phyloP scores from a whole-genome alignment of 1,140 invertebrate species.

The Bombus turneri region DNA sequence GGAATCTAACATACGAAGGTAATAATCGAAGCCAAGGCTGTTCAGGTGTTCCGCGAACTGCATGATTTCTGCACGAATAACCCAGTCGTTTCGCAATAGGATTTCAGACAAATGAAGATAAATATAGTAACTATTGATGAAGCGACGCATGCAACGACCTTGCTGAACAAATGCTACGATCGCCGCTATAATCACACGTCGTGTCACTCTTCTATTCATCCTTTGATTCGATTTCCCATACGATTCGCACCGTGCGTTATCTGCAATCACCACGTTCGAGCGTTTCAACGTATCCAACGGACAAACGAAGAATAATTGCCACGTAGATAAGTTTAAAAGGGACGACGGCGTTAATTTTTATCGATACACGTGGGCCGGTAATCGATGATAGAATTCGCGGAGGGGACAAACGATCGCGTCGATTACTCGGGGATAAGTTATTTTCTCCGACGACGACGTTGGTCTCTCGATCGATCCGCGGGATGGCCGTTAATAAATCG shows the following conservation, averaged over 20 bases:
- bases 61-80: neutral
- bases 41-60: neutral
- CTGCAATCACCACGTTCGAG: neutral
- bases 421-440: too few species aligned
- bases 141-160: conserved; percentile 34
- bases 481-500: conserved; percentile 48
- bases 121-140: neutral
- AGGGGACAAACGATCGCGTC: too few species aligned
- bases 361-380: neutral
- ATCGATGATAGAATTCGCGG: neutral
- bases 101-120: too few species aligned
- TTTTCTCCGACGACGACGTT: neutral
- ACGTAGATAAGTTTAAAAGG: neutral
- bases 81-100: neutral
- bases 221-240: conserved; percentile 35
- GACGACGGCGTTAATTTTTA: neutral
- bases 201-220: conserved; percentile 35
- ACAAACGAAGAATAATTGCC: conserved; percentile 29
- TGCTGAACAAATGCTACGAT: conserved; percentile 14
- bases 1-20: neutral
- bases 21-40: neutral
- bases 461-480: neutral
- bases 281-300: neutral
- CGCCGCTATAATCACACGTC: conserved; percentile 9
- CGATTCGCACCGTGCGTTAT: neutral